Base-by-base conservation (phyloP, 2,797 vertebrate species). In the Adelosebastes latens region DNA sequence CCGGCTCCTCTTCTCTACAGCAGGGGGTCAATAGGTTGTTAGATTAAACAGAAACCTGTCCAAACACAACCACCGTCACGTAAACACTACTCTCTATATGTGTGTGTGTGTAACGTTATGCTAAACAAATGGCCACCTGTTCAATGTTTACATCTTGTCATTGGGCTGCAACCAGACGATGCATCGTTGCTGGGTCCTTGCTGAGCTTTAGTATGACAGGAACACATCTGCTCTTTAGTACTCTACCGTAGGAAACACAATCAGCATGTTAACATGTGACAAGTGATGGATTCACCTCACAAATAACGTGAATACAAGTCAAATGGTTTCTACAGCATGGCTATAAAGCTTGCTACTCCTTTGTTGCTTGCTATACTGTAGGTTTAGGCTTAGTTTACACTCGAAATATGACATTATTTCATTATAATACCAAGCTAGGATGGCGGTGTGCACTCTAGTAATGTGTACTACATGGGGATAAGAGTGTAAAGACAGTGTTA, bases 111-210 rank as follows among this genome's bases (percentile, higher is more conserved):
- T 65, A 46, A 46, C 42, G 42, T 46, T 24, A 9, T 65, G 83
- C 77, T 80, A 82, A 72, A 87, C 79, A 86, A 82, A 71, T 70
- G 87, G 69, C 92, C 93, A 94, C 93, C 90, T 94, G 92, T 92
- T 92, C 89, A 91, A 75, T 93, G 88, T 93, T 93, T 93, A 93
- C 91, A 92, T 90, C 73, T 81, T 53, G 63, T 80, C 56, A 80
- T 81, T 80, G 70, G 67, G 32, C 75, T 80, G 70, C 55, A 49
- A 22, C 9, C 62, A 68, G 34, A 12, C 56, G 32, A 56, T 75
- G 59, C 72, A 56, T 32, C 16, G 53, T 5, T 39, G 29, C 29
- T 58, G 16, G 27, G 66, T 56, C 22, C 11, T 59, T 24, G 20
- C 18, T n/a, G 14, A 7, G 73, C 27, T 55, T 2, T 58, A 34